Evolutionary conservation across 1,140 invertebrate species (phyloP).

Genomic region (Venustaconcha ellipsiformis): DNA sequence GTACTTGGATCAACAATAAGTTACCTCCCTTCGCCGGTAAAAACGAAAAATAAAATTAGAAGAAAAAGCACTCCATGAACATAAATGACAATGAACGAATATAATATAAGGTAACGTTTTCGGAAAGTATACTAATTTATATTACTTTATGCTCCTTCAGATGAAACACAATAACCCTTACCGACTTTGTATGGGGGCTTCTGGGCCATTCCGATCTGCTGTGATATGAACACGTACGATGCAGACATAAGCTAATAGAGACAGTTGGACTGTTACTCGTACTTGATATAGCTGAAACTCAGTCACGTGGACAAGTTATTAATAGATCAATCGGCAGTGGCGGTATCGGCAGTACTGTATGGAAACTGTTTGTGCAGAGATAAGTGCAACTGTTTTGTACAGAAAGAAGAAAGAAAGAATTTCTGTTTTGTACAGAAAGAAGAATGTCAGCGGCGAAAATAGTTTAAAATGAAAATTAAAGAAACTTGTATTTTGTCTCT

Average conservation of each 20-base stretch:
- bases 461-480: too few species aligned
- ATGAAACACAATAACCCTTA: slow-evolving; percentile 31
- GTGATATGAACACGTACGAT: not conserved
- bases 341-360: too few species aligned
- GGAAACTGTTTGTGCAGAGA: too few species aligned
- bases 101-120: not conserved
- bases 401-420: too few species aligned
- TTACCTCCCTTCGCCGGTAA: too few species aligned
- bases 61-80: not conserved
- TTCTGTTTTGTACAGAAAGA: too few species aligned
- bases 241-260: slow-evolving; percentile 9
- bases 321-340: too few species aligned
- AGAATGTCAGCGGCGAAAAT: too few species aligned
- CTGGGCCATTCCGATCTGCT: slow-evolving; percentile 38
- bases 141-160: not conserved
- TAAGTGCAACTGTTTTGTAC: too few species aligned
- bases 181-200: slow-evolving; percentile 58
- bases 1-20: too few species aligned
- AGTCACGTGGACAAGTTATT: slow-evolving; percentile 12
- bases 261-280: not conserved
- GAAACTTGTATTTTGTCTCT: too few species aligned
- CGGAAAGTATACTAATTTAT: not conserved
- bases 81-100: not conserved
- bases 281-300: slow-evolving; percentile 9
- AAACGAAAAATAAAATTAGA: not conserved